Conservation (phyloP, 2,797 vertebrate genomes). For the Pteropus rufus region DNA sequence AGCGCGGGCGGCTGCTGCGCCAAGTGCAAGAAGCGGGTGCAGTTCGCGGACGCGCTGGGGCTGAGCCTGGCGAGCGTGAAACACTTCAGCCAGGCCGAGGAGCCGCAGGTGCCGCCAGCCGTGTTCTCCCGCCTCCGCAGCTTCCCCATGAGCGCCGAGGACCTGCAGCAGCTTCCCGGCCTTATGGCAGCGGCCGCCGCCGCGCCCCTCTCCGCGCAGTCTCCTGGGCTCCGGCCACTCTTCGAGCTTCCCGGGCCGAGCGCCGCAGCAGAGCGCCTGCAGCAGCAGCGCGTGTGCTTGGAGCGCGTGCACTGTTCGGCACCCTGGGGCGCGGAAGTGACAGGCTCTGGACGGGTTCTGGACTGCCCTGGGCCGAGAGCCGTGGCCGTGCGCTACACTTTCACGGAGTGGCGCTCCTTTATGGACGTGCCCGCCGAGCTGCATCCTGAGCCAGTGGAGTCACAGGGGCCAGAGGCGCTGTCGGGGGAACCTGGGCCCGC, state of each 20-base stretch:
- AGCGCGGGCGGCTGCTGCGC: constrained; percentile 69
- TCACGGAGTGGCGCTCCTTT: constrained; percentile 92
- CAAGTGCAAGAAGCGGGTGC: constrained; percentile 89
- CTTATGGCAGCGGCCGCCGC: constrained; percentile 26
- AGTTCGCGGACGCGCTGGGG: constrained; percentile 92
- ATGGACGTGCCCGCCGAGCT: constrained; percentile 86
- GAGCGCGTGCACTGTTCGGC: constrained; percentile 81
- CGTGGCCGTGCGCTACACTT: constrained; percentile 91
- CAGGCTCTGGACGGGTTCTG: constrained; percentile 77
- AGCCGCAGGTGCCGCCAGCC: constrained; percentile 87
- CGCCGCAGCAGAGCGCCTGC: constrained; percentile 77
- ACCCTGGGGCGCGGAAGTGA: constrained; percentile 62
- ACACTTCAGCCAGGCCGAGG: constrained; percentile 90
- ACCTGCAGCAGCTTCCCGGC: constrained; percentile 56
- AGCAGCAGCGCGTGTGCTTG: constrained; percentile 84
- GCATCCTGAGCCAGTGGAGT: neutral
- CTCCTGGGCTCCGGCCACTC: constrained; percentile 62
- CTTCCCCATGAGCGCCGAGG: constrained; percentile 74
- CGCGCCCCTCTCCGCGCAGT: neutral
- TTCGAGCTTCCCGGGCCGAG: constrained; percentile 73
- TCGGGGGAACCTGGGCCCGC: neutral
- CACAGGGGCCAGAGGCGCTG: neutral
- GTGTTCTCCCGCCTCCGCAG: constrained; percentile 86
- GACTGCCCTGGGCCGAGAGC: constrained; percentile 64
- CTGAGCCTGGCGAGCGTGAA: constrained; percentile 90